phyloP scores from a whole-genome alignment of 2,113 vertebrate species.

The Brachionichthys hirsutus region DNA sequence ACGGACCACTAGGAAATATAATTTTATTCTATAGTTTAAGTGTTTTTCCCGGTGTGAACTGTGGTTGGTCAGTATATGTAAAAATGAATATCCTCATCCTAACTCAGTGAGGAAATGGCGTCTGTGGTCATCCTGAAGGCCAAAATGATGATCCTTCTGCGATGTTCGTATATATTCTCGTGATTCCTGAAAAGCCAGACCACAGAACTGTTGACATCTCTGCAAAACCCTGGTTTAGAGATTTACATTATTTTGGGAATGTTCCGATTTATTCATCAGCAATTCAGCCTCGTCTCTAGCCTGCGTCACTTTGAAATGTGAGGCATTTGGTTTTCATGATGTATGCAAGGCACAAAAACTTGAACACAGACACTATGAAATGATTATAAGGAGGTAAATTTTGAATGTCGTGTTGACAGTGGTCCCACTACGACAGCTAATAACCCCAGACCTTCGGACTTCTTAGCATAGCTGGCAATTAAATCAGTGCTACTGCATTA shows the following conservation, averaged over 20 bases:
- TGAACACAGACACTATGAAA: not conserved
- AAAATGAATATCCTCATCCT: not conserved
- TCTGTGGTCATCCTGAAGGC: not conserved
- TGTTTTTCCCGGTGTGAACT: not conserved
- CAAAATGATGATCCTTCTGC: no score
- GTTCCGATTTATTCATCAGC: not conserved
- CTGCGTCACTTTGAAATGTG: not conserved
- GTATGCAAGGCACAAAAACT: not conserved
- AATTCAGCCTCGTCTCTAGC: not conserved
- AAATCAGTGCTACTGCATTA: not conserved
- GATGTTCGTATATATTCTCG: conserved; percentile 33
- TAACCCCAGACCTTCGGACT: not conserved
- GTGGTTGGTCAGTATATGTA: not conserved
- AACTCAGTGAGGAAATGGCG: not conserved
- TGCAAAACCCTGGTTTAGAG: no score
- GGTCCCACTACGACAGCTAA: not conserved
- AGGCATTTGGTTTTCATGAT: not conserved
- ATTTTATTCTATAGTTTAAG: not conserved
- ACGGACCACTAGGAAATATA: conserved; percentile 1
- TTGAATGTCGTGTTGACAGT: not conserved
- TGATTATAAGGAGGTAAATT: not conserved
- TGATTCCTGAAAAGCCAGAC: no score
- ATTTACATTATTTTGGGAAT: not conserved
- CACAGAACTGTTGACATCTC: no score
- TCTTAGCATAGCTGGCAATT: not conserved